Percentiles rank a stretch among this genome's conserved stretches.
Conservation (phyloP, 2,888 invertebrate genomes). For the Elegia similella region DNA sequence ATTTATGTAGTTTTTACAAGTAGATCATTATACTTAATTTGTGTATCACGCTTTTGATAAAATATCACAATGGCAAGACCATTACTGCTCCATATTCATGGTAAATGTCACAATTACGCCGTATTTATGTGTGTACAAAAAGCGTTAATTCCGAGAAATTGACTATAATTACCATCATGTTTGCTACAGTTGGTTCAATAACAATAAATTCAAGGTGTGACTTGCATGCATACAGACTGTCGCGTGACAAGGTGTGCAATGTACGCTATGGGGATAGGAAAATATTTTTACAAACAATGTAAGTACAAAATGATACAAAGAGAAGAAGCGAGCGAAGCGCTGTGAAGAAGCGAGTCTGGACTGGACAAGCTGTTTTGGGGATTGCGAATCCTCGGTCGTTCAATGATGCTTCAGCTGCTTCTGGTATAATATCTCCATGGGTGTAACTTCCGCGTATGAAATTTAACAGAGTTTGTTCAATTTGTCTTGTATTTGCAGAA, state of each 20-base stretch:
- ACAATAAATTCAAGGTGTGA: slow-evolving; percentile 3
- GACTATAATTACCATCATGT: slow-evolving; percentile 1
- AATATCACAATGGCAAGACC: not conserved
- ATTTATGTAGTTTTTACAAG: no score
- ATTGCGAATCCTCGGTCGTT: no score
- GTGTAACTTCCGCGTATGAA: no score
- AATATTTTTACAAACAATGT: no score
- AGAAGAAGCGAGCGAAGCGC: no score
- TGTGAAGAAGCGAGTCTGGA: no score
- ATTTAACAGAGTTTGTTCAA: no score
- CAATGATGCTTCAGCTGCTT: no score
- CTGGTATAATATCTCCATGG: no score
- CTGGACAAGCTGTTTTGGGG: no score
- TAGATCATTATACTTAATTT: not conserved
- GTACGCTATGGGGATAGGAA: not conserved
- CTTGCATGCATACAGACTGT: not conserved
- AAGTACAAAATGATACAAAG: no score
- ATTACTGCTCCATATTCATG: not conserved
- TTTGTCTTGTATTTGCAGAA: no score
- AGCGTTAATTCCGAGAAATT: not conserved
- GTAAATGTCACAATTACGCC: not conserved
- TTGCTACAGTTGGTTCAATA: not conserved
- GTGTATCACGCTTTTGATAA: not conserved
- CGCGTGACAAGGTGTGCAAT: not conserved
- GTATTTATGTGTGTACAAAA: not conserved